A percentile compares a stretch with the other conserved stretches of the same genome.
phyloP scores from a whole-genome alignment of 2,113 vertebrate species.

The Oreocharis arfaki region DNA sequence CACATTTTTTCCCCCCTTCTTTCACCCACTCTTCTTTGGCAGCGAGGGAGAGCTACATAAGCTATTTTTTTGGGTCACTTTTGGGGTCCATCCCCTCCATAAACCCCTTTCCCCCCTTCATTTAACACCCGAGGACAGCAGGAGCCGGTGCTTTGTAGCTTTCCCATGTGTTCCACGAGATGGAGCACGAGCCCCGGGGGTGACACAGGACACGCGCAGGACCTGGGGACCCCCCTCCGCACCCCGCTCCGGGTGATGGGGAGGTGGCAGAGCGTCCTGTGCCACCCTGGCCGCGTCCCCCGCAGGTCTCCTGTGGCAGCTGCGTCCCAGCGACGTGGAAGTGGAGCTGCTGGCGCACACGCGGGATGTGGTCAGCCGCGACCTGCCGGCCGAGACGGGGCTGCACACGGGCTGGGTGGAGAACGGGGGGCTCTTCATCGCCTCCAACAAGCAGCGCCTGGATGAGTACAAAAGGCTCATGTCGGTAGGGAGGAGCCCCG shows the following conservation, averaged over 20 bases:
- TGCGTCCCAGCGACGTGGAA: conserved; percentile 93
- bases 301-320: conserved; percentile 93
- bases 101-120: background rate
- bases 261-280: fast-evolving
- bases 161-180: background rate
- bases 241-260: fast-evolving
- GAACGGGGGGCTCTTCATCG: conserved; percentile 96
- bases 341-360: conserved; percentile 94
- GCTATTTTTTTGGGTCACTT: background rate
- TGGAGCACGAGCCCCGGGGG: background rate
- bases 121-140: fast-evolving
- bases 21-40: background rate
- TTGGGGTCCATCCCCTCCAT: fast-evolving
- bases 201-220: fast-evolving
- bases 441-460: conserved; percentile 91
- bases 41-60: fast-evolving
- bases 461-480: conserved; percentile 98
- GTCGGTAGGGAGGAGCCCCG: conserved; percentile 78
- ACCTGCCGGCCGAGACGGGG: conserved; percentile 89
- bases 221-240: fast-evolving
- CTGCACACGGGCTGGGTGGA: conserved; percentile 94
- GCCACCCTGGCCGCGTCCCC: background rate
- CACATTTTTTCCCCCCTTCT: fast-evolving
- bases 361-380: conserved; percentile 82
- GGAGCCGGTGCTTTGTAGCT: background rate